phyloP scores from a whole-genome alignment of 2,797 vertebrate genomes.

The Clarias fuscus region DNA sequence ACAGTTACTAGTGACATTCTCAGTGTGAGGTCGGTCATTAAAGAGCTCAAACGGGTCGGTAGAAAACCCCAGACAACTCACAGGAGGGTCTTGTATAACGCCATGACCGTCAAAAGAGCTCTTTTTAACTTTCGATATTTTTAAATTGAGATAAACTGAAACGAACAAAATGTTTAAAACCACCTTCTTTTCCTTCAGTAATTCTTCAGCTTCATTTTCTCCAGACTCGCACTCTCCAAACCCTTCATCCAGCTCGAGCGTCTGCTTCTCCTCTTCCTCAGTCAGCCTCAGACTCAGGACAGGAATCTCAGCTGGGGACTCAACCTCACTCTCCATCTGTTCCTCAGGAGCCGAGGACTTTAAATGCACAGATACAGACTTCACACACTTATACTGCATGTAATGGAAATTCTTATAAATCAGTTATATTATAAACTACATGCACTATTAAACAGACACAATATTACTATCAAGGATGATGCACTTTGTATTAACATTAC shows the following conservation, averaged over 20 bases:
- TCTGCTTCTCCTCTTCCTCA: slow-evolving; percentile 44
- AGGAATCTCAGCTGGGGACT: slow-evolving; percentile 42
- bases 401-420: not conserved
- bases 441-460: not conserved
- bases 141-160: not conserved
- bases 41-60: not conserved
- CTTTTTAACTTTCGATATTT: not conserved
- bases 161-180: no score
- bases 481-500: not conserved
- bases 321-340: slow-evolving; percentile 25
- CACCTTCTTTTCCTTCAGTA: slow-evolving; percentile 72
- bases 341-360: slow-evolving; percentile 45
- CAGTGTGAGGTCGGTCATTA: not conserved
- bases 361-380: not conserved
- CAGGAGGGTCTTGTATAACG: not conserved
- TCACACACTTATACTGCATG: not conserved
- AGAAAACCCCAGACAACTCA: accelerated
- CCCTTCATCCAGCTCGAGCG: slow-evolving; percentile 56
- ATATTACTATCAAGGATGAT: not conserved
- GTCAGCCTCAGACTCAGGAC: slow-evolving; percentile 44
- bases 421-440: not conserved
- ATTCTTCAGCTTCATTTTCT: slow-evolving; percentile 50
- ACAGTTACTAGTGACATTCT: not conserved
- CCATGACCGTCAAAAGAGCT: not conserved
- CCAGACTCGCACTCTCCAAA: slow-evolving; percentile 62